phyloP scores from a whole-genome alignment of 2,113 vertebrate genomes.

The Rhegmatorhina hoffmannsi region DNA sequence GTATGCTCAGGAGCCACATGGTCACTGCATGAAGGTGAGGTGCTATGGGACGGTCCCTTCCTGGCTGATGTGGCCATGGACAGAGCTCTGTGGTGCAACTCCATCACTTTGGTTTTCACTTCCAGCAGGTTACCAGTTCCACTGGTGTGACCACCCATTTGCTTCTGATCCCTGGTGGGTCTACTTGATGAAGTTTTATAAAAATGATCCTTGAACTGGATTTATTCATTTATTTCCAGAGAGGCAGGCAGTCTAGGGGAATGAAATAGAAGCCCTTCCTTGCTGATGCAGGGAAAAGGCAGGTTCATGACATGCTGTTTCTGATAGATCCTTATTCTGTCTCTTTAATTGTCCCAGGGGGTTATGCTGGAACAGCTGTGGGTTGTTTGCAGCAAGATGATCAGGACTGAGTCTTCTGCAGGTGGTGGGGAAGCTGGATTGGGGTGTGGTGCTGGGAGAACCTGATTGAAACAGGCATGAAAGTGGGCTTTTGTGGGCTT shows the following conservation, averaged over 20 bases:
- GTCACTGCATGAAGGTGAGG: fast-evolving
- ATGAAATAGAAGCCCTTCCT: not conserved
- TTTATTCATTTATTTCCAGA: not conserved
- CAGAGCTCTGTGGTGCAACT: not conserved
- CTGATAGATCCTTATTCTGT: not conserved
- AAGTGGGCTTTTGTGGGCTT: not conserved
- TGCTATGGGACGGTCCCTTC: not conserved
- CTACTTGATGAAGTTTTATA: not conserved
- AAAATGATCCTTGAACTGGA: not conserved
- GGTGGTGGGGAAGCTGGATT: fast-evolving
- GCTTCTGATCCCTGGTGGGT: not conserved
- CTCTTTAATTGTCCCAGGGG: not conserved
- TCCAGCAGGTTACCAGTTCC: not conserved
- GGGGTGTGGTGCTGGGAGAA: fast-evolving
- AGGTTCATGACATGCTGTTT: not conserved
- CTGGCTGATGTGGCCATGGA: fast-evolving
- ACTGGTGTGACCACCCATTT: not conserved
- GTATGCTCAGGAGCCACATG: fast-evolving
- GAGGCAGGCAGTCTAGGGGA: not conserved
- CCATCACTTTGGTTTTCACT: not conserved
- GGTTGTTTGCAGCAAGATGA: not conserved
- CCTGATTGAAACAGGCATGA: fast-evolving
- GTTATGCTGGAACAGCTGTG: not conserved
- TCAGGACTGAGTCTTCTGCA: not conserved
- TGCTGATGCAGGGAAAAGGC: fast-evolving